These are phyloP conservation scores for Microctenopoma lineatum DNA, from an alignment of 2,797 vertebrate species.

Conservation along the genomic window DNA sequence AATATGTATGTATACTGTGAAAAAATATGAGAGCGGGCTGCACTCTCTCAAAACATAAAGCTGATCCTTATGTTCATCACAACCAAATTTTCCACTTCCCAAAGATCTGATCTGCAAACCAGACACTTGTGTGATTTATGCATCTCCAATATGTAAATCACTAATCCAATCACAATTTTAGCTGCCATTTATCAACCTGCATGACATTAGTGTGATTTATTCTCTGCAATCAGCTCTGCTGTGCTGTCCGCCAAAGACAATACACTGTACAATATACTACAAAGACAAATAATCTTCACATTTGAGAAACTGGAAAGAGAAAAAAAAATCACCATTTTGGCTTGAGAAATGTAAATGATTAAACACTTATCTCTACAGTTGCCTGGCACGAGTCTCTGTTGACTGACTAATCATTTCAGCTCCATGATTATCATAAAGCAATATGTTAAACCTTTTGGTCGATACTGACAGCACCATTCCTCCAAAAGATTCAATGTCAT, in stretches of 20 bases:
- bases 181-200: conserved; percentile 1
- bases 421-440: background rate
- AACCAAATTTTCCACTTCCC: background rate
- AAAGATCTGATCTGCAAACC: background rate
- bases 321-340: background rate
- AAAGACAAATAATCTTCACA: background rate
- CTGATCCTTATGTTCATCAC: background rate
- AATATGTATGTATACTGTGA: background rate
- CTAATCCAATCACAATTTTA: conserved; percentile 6
- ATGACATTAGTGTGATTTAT: conserved; percentile 15
- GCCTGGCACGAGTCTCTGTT: background rate
- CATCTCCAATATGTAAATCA: conserved; percentile 5
- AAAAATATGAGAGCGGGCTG: background rate
- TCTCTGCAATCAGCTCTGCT: background rate
- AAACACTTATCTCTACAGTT: background rate
- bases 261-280: too few relatives aligned
- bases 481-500: background rate
- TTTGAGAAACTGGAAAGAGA: background rate
- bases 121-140: background rate
- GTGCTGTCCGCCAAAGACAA: background rate
- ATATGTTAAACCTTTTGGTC: background rate
- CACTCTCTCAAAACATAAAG: background rate
- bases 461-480: conserved; percentile 1
- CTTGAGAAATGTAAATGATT: background rate
- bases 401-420: background rate